Percentiles rank a stretch among this genome's conserved stretches.
phyloP scores from a whole-genome alignment of 2,113 vertebrate genomes.

The Paraplagusia blochii region DNA sequence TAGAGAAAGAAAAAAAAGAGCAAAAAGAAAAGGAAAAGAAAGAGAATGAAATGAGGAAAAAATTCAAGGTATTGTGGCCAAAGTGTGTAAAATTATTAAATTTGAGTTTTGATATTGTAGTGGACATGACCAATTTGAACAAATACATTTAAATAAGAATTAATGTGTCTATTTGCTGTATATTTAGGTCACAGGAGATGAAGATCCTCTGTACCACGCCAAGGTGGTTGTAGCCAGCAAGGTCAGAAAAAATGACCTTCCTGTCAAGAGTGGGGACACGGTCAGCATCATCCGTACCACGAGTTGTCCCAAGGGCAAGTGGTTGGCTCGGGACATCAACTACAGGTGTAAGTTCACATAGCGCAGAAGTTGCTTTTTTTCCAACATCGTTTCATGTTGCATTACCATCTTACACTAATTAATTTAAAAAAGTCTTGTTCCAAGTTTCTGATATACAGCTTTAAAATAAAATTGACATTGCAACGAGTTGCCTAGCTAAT shows the following conservation, averaged over 20 bases:
- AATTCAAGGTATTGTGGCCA: constrained; percentile 67
- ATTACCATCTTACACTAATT: no score
- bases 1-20: constrained; percentile 76
- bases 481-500: no score
- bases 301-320: constrained; percentile 66
- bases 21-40: constrained; percentile 75
- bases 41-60: constrained; percentile 77
- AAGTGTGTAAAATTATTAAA: no score
- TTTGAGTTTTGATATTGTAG: no score
- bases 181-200: constrained; percentile 72
- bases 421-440: no score
- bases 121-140: no score
- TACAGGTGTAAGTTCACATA: constrained; percentile 79
- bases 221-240: constrained; percentile 58
- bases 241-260: constrained; percentile 60
- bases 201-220: constrained; percentile 64
- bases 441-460: no score
- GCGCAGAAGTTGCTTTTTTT: no score
- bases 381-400: no score
- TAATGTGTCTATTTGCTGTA: neutral
- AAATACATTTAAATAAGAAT: no score
- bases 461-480: no score
- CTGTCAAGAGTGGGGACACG: constrained; percentile 68
- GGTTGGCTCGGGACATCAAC: constrained; percentile 66
- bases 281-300: constrained; percentile 67